These are phyloP conservation scores for Lasioglossum leucozonium DNA, from an alignment of 2,888 invertebrate genomes.

Conservation along the genomic window DNA sequence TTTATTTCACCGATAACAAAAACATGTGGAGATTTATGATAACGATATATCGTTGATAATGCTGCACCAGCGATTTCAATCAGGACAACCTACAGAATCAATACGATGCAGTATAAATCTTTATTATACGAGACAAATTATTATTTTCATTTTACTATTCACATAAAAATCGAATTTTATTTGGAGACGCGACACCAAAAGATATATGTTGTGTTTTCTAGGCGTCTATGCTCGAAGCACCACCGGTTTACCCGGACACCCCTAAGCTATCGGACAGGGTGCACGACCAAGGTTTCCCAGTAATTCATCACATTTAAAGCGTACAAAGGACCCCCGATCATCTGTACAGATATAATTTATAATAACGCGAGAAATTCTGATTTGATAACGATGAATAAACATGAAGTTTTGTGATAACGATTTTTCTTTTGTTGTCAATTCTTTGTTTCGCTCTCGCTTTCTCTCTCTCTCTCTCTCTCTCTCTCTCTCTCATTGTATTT, in stretches of 20 bases:
- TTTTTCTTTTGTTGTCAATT: not conserved
- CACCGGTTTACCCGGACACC: constrained; percentile 64
- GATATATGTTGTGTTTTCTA: constrained; percentile 26
- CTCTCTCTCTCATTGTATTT: not conserved
- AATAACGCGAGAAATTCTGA: not conserved
- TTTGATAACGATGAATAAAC: not conserved
- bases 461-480: not conserved
- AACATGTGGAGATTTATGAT: no score
- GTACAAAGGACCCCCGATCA: not conserved
- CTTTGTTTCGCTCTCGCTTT: not conserved
- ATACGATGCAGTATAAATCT: not conserved
- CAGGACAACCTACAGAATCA: not conserved
- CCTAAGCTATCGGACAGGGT: constrained; percentile 40
- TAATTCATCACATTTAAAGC: constrained; percentile 51
- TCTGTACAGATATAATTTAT: not conserved
- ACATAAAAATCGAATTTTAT: constrained; percentile 34
- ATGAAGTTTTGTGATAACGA: not conserved
- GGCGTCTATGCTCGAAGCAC: constrained; percentile 63
- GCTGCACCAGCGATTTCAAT: not conserved
- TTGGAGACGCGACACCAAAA: not conserved
- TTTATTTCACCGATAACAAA: no score
- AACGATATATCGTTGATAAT: no score
- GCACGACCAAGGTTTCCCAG: not conserved
- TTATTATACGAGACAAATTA: not conserved
- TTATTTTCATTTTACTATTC: not conserved